These are phyloP conservation scores for Drosophila lacertosa DNA, from an alignment of 1,140 invertebrate species.

Conservation along the genomic window DNA sequence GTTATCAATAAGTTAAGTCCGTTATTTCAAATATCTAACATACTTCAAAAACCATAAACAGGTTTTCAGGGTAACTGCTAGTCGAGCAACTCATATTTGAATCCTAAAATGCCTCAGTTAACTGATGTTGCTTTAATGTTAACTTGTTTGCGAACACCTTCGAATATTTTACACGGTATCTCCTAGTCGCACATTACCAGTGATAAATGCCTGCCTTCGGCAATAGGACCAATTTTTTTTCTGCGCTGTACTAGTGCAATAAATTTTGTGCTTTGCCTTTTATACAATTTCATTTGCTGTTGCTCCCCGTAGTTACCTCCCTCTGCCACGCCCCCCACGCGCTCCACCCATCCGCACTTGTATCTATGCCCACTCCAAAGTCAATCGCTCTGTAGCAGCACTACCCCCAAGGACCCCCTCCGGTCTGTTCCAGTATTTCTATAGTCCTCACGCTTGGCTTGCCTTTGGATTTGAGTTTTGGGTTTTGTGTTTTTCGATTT, in stretches of 20 bases:
- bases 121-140: too few species aligned
- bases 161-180: conserved; percentile 4
- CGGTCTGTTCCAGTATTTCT: conserved; percentile 26
- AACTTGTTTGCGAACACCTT: too few species aligned
- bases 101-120: too few species aligned
- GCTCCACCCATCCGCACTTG: neutral
- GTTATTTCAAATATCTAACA: too few species aligned
- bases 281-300: conserved; percentile 80
- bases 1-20: too few species aligned
- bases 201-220: conserved; percentile 1
- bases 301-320: conserved; percentile 22
- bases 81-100: neutral
- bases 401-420: neutral
- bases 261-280: conserved; percentile 79
- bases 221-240: conserved; percentile 67
- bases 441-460: conserved; percentile 70
- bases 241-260: conserved; percentile 65
- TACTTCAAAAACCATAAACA: too few species aligned
- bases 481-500: conserved; percentile 76
- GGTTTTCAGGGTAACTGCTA: too few species aligned
- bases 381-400: conserved; percentile 10
- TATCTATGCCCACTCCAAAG: conserved; percentile 15
- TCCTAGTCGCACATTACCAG: neutral
- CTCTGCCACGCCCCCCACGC: neutral
- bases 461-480: conserved; percentile 79